phyloP scores from a whole-genome alignment of 2,888 invertebrate genomes.

The Microctonus brassicae region DNA sequence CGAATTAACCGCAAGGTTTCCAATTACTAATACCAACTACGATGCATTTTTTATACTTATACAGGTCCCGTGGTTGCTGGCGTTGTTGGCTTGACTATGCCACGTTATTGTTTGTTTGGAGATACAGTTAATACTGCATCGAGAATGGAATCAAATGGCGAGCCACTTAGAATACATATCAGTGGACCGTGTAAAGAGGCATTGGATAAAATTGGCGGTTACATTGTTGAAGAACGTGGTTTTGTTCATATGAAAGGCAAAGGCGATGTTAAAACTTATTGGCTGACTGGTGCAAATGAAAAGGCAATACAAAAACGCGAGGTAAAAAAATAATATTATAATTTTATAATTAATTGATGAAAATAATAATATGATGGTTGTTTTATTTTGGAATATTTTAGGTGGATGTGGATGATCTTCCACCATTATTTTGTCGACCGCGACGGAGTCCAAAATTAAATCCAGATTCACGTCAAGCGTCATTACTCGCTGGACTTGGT shows the following conservation, averaged over 20 bases:
- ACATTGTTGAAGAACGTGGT: constrained; percentile 85
- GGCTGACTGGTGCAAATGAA: constrained; percentile 84
- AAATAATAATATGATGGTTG: background rate
- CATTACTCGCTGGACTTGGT: constrained; percentile 76
- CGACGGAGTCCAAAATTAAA: constrained; percentile 83
- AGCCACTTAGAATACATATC: constrained; percentile 90
- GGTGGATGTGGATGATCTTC: constrained; percentile 68
- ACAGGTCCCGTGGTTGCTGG: constrained; percentile 92
- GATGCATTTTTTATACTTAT: background rate
- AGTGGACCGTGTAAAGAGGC: constrained; percentile 86
- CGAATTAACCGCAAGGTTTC: background rate
- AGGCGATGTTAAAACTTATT: constrained; percentile 84
- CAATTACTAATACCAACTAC: background rate
- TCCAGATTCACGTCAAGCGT: constrained; percentile 83
- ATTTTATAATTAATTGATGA: background rate
- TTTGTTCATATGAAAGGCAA: constrained; percentile 90
- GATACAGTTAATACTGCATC: constrained; percentile 92
- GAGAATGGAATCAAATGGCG: constrained; percentile 91
- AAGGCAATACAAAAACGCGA: constrained; percentile 84
- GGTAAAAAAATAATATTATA: constrained; percentile 46
- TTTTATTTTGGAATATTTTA: constrained; percentile 40
- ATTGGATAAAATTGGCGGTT: constrained; percentile 86
- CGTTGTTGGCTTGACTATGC: constrained; percentile 93
- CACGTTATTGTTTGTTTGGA: constrained; percentile 91
- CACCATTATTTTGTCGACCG: constrained; percentile 87